phyloP scores from a whole-genome alignment of 2,797 vertebrate species.

The Lagorchestes hirsutus region DNA sequence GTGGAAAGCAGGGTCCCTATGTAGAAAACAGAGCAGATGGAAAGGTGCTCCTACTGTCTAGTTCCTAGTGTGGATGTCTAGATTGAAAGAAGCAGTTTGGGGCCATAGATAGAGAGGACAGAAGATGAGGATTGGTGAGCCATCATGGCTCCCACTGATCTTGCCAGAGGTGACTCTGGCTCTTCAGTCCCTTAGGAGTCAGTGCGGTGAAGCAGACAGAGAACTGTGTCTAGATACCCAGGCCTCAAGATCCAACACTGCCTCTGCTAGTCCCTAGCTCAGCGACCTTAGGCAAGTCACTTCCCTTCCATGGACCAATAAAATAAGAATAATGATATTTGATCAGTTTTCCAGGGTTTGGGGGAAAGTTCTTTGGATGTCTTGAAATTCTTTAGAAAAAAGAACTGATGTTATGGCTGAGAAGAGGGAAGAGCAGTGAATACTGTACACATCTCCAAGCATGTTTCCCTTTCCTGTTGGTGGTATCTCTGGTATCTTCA shows the following conservation, averaged over 20 bases:
- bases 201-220: background rate
- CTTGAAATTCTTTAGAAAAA: too few species aligned
- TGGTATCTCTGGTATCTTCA: too few species aligned
- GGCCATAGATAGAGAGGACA: background rate
- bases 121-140: background rate
- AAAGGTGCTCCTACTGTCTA: background rate
- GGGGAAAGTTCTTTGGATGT: too few species aligned
- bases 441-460: too few species aligned
- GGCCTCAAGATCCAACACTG: background rate
- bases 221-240: background rate
- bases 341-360: too few species aligned
- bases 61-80: background rate
- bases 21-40: background rate
- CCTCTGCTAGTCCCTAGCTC: too few species aligned
- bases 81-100: background rate
- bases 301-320: too few species aligned
- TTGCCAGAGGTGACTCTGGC: background rate
- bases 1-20: background rate
- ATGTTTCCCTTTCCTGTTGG: too few species aligned
- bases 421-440: too few species aligned
- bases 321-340: too few species aligned
- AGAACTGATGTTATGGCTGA: too few species aligned
- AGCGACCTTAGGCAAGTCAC: too few species aligned
- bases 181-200: background rate
- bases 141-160: background rate